These are phyloP conservation scores for Phymanthus crucifer DNA, from an alignment of 92 coral and sea anemone species.

Conservation along the genomic window DNA sequence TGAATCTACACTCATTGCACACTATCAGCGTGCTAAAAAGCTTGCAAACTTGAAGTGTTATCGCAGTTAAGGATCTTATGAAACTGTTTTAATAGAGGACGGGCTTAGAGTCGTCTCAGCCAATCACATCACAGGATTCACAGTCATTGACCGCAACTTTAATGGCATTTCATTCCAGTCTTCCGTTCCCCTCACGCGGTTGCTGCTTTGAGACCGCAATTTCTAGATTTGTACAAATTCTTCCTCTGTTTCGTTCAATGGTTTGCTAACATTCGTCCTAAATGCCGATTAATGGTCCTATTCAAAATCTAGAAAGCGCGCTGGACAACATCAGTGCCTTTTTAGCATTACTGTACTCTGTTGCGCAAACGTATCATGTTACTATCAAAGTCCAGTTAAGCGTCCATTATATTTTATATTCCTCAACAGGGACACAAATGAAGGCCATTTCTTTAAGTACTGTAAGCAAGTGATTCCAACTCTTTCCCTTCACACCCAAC, in stretches of 20 bases:
- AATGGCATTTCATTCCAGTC: constrained; percentile 30
- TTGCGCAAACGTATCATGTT: neutral
- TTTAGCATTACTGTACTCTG: neutral
- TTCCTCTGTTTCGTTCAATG: neutral
- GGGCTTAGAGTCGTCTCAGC: constrained; percentile 30
- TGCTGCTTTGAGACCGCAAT: neutral
- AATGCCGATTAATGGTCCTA: no score
- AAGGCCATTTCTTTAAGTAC: neutral
- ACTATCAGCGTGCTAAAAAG: neutral
- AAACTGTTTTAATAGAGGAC: constrained; percentile 48
- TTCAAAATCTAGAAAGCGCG: neutral
- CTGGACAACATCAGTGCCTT: neutral
- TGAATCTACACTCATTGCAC: constrained; percentile 26
- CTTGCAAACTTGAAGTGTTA: constrained; percentile 26
- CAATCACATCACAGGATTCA: constrained; percentile 46
- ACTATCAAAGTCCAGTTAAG: neutral
- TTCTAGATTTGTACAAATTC: constrained; percentile 1
- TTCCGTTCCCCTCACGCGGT: constrained; percentile 28
- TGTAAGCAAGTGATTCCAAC: neutral
- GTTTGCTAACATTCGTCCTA: neutral
- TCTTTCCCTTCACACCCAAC: neutral
- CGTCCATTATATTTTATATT: neutral
- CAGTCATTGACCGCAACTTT: constrained; percentile 47
- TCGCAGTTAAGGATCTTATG: constrained; percentile 45
- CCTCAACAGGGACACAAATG: neutral